phyloP scores from a whole-genome alignment of 2,888 invertebrate genomes.

The Platycheirus albimanus region DNA sequence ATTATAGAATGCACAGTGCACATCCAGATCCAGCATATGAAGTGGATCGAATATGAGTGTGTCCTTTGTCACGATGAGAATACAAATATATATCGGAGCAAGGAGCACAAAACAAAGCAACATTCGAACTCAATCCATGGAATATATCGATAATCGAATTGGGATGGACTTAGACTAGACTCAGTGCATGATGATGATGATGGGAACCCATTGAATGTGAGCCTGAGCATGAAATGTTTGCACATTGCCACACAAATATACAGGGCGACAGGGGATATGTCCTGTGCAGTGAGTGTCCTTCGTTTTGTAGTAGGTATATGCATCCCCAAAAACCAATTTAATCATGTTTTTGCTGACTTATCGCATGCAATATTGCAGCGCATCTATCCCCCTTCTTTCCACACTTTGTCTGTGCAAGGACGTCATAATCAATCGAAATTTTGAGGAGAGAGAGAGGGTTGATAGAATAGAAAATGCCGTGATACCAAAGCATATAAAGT shows the following conservation, averaged over 20 bases:
- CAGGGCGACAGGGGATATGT: background rate
- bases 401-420: conserved; percentile 5
- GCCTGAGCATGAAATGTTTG: conserved; percentile 64
- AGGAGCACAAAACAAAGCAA: conserved; percentile 57
- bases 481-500: background rate
- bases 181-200: conserved; percentile 74
- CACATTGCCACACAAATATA: conserved; percentile 32
- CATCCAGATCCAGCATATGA: conserved; percentile 41
- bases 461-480: background rate
- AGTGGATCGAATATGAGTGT: conserved; percentile 7
- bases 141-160: conserved; percentile 79
- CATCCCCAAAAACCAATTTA: conserved; percentile 68
- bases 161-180: conserved; percentile 61
- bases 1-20: conserved; percentile 77
- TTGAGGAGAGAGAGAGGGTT: conserved; percentile 6
- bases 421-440: conserved; percentile 67
- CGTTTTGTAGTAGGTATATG: conserved; percentile 11
- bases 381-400: conserved; percentile 45
- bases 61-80: conserved; percentile 35
- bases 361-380: conserved; percentile 72
- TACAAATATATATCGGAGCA: background rate
- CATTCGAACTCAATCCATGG: conserved; percentile 77
- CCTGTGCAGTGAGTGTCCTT: conserved; percentile 17
- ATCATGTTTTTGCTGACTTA: conserved; percentile 74
- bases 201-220: conserved; percentile 49